A percentile compares a stretch with the other conserved stretches of the same genome.
phyloP scores from a whole-genome alignment of 2,113 vertebrate genomes.

The Spermophilus dauricus region DNA sequence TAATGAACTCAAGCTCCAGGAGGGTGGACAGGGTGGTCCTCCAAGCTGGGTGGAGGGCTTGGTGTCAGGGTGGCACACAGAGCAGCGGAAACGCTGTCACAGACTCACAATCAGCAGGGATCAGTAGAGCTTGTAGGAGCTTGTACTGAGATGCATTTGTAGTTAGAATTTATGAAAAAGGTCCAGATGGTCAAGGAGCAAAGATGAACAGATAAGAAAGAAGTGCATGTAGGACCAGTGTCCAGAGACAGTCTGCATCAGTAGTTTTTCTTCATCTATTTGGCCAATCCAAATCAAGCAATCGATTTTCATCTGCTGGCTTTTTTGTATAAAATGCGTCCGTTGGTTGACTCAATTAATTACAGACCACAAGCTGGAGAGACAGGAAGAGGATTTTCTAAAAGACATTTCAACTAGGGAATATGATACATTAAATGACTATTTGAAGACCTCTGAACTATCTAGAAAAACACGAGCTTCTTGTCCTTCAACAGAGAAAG shows the following conservation, averaged over 20 bases:
- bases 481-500: neutral
- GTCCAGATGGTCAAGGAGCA: neutral
- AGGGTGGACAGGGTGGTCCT: neutral
- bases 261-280: neutral
- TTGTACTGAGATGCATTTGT: accelerated
- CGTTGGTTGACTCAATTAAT: neutral
- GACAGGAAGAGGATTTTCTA: neutral
- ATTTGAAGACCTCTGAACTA: neutral
- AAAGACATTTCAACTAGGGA: neutral
- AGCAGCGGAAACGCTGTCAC: neutral
- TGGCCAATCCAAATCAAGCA: neutral
- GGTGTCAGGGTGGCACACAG: neutral
- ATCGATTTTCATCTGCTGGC: neutral
- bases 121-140: neutral
- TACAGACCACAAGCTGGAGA: neutral
- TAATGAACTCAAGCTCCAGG: neutral
- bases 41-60: neutral
- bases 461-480: neutral
- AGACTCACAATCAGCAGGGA: accelerated
- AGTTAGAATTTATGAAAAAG: neutral
- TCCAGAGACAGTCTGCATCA: accelerated
- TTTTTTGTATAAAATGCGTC: neutral
- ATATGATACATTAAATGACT: neutral
- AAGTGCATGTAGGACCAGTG: no score
- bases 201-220: neutral